Base-by-base conservation (phyloP, 2,113 vertebrate species). In the Tetrao urogallus region DNA sequence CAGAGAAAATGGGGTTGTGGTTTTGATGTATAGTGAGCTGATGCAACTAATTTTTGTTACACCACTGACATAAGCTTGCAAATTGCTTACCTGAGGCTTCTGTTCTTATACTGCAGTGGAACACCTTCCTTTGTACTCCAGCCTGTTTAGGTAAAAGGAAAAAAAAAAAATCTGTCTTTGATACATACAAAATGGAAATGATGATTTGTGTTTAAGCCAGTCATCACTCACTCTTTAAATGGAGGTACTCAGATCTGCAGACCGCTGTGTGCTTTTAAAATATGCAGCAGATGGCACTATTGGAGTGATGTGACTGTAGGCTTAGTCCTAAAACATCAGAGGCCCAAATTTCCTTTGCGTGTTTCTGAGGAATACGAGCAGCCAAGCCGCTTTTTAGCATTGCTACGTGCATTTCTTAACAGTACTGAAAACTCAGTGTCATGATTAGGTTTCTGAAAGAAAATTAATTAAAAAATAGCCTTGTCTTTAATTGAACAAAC, bases 281-380 rank as follows among this genome's bases (percentile, higher is more conserved):
- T 5, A 6, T 21, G 3, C 96, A 95, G 94, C 85, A 95, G 94
- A 82, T 95, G 94, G 94, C 93, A 97, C 94, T 97, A 4, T 94
- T 91, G 95, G 76, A 90, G 76, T 92, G 88, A 28, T 6, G 0
- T 71, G 86, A 2, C 64, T 40, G 18, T 25, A 6, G 18, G 10
- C 54, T 40, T 38, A 19, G 66, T 32, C 60, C 66, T 82, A 27
- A 58, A 45, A 24, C 13, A 5, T 77, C 10, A 7, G 42, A 45
- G n/a, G 16, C 40, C 28, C 45, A 60, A 45, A 5, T 57, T 74
- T 52, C 65, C 82, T 40, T 30, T 72, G 13, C 18, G 10, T 58
- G 30, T 40, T 90, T 48, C 89, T 58, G 73, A 78, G 43, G 36
- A 84, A n/a, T 54, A 20, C 5, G 38, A 92, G 45, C 77, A 76